A percentile compares a stretch with the other conserved stretches of the same genome.
Evolutionary conservation across 2,113 vertebrate species (phyloP).

Genomic region (Galbula dea): DNA sequence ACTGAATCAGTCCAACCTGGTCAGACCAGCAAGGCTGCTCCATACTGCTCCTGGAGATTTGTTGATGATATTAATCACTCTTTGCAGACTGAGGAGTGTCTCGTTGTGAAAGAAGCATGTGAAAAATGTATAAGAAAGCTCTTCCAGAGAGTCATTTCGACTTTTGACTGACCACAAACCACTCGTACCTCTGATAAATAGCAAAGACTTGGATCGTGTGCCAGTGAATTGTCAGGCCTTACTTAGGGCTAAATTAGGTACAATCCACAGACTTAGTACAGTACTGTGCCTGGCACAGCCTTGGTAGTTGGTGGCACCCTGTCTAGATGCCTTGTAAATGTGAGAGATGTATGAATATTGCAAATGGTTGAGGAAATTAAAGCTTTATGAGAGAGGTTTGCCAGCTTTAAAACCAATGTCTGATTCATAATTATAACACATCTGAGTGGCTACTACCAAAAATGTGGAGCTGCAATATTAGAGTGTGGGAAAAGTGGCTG

Average conservation of each 20-base stretch:
- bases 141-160: constrained; percentile 34
- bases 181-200: constrained; percentile 48
- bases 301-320: background rate
- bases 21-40: background rate
- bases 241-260: constrained; percentile 46
- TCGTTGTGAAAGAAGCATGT: background rate
- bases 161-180: constrained; percentile 60
- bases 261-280: constrained; percentile 11
- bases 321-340: background rate
- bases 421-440: constrained; percentile 35
- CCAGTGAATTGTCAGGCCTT: constrained; percentile 45
- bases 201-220: constrained; percentile 7
- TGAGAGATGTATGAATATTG: constrained; percentile 10
- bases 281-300: constrained; percentile 23
- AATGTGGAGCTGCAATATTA: background rate
- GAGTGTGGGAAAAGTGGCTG: constrained; percentile 28
- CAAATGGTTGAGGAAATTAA: constrained; percentile 34
- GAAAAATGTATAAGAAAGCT: constrained; percentile 35
- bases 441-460: constrained; percentile 6
- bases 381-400: constrained; percentile 25
- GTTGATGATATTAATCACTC: background rate
- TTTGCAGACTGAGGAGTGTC: constrained; percentile 3
- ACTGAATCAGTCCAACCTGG: background rate
- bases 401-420: constrained; percentile 38
- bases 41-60: background rate